phyloP scores from a whole-genome alignment of 2,888 invertebrate species.

The Drosophila meridionalis region DNA sequence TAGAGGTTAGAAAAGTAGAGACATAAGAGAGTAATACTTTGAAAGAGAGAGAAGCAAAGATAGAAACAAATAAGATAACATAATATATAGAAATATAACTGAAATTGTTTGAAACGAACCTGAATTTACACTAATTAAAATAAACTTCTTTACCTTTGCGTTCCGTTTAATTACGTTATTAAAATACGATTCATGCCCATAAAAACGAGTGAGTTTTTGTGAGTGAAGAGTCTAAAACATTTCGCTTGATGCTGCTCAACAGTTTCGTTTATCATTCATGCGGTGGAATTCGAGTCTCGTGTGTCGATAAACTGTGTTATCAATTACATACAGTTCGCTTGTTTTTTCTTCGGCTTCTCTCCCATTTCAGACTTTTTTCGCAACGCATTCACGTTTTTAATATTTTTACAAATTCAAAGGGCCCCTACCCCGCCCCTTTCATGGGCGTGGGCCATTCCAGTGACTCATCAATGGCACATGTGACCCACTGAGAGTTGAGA shows the following conservation, averaged over 20 bases:
- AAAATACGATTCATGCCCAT: not conserved
- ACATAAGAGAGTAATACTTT: no score
- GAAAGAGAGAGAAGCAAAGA: no score
- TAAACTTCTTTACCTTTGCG: not conserved
- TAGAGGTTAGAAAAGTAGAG: no score
- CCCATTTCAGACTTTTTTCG: conserved; percentile 14
- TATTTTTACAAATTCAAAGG: conserved; percentile 33
- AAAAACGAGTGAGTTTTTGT: not conserved
- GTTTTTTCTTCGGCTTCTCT: not conserved
- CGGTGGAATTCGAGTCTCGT: not conserved
- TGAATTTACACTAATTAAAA: not conserved
- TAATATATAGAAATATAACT: no score
- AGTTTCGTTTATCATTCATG: conserved; percentile 5
- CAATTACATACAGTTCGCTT: conserved; percentile 8
- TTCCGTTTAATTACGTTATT: not conserved
- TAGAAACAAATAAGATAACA: no score
- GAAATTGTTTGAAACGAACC: not conserved
- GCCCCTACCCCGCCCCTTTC: not conserved
- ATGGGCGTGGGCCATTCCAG: conserved; percentile 25
- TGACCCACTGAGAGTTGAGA: conserved; percentile 51
- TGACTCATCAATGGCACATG: conserved; percentile 77
- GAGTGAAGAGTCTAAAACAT: not conserved
- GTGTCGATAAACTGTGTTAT: conserved; percentile 2
- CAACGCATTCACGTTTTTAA: conserved; percentile 55
- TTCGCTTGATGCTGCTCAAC: conserved; percentile 4